phyloP scores from a whole-genome alignment of 2,113 vertebrate genomes.

The Drymodes brunneopygia region DNA sequence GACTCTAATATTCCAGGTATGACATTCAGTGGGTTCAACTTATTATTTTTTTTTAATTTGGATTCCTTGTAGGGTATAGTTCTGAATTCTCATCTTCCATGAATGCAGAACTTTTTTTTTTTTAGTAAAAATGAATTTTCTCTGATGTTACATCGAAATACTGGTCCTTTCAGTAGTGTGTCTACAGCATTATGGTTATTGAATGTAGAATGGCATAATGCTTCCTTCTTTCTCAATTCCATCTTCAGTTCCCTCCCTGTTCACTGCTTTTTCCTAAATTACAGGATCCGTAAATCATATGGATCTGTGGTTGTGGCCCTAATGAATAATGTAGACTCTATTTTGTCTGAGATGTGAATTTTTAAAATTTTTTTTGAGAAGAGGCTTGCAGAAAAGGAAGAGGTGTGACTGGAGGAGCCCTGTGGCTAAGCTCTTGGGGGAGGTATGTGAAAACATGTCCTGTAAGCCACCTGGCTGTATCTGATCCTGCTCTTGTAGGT shows the following conservation, averaged over 20 bases:
- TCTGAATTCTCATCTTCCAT: neutral
- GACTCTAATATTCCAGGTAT: neutral
- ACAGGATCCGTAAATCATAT: neutral
- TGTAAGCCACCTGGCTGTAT: neutral
- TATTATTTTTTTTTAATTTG: neutral
- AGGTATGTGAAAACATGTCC: neutral
- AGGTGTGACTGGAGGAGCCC: neutral
- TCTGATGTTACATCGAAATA: neutral
- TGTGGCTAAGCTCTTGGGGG: neutral
- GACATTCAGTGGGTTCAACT: neutral
- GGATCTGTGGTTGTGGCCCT: neutral
- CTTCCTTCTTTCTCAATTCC: neutral
- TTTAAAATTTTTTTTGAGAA: neutral
- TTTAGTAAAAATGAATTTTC: neutral
- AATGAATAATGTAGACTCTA: neutral
- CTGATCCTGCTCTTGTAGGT: neutral
- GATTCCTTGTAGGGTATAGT: neutral
- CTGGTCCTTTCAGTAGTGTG: neutral
- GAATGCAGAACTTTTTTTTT: neutral
- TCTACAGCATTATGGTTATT: neutral
- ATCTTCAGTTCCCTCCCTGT: neutral
- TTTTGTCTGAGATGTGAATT: neutral
- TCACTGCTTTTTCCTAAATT: neutral
- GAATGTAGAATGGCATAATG: neutral
- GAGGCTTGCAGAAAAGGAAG: neutral